Conservation (phyloP, 2,888 invertebrate species). For the Euproctis similis region DNA sequence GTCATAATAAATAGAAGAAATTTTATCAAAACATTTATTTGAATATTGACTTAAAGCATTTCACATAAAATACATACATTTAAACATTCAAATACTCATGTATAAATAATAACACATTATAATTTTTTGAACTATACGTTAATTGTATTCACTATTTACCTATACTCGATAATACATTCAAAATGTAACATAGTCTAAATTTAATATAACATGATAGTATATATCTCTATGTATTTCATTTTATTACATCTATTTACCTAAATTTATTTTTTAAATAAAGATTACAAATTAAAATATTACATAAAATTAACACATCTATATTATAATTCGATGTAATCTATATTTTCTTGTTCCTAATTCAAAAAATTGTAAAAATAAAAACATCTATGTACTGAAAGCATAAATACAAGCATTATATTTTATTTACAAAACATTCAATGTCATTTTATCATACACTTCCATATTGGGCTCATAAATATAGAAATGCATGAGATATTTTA, state of each 20-base stretch:
- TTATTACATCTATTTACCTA: constrained; percentile 16
- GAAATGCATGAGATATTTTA: constrained; percentile 27
- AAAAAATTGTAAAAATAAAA: constrained; percentile 13
- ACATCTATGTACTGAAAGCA: constrained; percentile 7
- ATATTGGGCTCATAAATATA: constrained; percentile 48
- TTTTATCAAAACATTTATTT: constrained; percentile 30
- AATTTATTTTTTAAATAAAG: constrained; percentile 3
- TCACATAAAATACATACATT: constrained; percentile 22
- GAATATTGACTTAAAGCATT: constrained; percentile 27
- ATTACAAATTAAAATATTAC: too few relatives aligned
- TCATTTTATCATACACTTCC: constrained; percentile 23
- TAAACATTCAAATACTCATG: too few relatives aligned
- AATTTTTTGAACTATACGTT: constrained; percentile 3
- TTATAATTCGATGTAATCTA: constrained; percentile 29
- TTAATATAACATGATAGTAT: constrained; percentile 9
- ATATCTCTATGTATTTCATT: too few relatives aligned
- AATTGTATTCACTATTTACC: constrained; percentile 1
- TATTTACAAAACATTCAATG: constrained; percentile 10
- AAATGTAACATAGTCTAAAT: constrained; percentile 7
- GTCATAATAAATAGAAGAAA: constrained; percentile 1
- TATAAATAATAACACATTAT: constrained; percentile 6
- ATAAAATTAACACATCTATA: constrained; percentile 7
- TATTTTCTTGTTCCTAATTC: constrained; percentile 16
- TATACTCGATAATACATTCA: constrained; percentile 10
- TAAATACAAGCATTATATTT: constrained; percentile 3